Evolutionary conservation across 2,888 invertebrate species (phyloP), one percentile per base, ranked within the genome.

Genomic region (Nomada fabriciana): DNA sequence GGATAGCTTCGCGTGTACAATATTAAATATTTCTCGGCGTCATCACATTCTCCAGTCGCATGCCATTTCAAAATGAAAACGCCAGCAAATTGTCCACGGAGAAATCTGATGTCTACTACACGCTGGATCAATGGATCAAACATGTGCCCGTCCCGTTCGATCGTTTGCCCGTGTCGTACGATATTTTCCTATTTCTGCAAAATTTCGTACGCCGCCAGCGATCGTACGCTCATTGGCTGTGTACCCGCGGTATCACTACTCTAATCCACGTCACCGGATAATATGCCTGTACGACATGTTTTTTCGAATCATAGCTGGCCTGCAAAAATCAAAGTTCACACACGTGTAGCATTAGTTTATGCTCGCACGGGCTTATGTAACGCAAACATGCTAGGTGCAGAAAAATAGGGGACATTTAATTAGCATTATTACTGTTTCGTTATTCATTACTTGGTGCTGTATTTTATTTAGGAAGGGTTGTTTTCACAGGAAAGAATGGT

Each of bases 151-250:
- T 18, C 11, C 23, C 9, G 43, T 65, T 67, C 5, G 13, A 42
- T 61, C 20, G 52, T 53, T 15, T 11, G n/a, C 7, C 36, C 42
- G 20, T 13, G 36, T 86, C 77, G 65, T 76, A 79, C 61, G 61
- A 76, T 77, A 59, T 4, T 20, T 36, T 57, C 25, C 59, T 55
- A 80, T 85, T 85, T 71, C 83, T 75, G 55, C 36, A 78, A 83
- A 87, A 76, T 82, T 87, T 57, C 74, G 61, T 61, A 71, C 25
- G 69, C n/a, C 10, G 23, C 9, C 42, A 43, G 18, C n/a, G 20
- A 42, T 50, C 20, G 47, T 13, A n/a, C 36, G 43, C 50, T 20
- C 53, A 87, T 87, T 87, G 88, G 88, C 9, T 10, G 11, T 0
- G 36, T 9, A 3, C 74, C 73, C 83, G 76, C 72, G 86, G 68